These are phyloP conservation scores for Hydrophis major DNA, from an alignment of 2,797 vertebrate species.

Conservation along the genomic window DNA sequence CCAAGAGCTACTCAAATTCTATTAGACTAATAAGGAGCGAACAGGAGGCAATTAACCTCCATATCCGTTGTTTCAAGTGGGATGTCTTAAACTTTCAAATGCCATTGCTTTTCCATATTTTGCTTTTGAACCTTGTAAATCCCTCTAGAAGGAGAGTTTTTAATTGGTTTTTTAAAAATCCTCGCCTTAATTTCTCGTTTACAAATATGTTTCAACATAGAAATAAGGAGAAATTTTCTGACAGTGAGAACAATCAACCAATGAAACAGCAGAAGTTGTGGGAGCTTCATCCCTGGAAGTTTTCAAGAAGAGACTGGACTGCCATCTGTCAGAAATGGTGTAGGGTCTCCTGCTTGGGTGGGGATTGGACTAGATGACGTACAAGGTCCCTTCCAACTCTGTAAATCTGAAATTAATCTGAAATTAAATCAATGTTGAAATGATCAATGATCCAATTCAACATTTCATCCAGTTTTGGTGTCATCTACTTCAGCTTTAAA, in stretches of 20 bases:
- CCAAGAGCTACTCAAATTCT: not conserved
- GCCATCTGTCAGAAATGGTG: no score
- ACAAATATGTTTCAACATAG: not conserved
- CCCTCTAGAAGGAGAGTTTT: not conserved
- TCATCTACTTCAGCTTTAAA: not conserved
- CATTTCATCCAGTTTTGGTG: not conserved
- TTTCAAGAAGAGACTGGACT: no score
- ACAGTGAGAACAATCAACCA: no score
- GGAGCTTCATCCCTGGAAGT: no score
- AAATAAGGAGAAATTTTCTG: no score
- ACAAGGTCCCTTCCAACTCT: no score
- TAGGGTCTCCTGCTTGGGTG: no score
- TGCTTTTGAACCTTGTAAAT: not conserved
- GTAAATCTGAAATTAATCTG: no score
- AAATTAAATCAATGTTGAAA: not conserved
- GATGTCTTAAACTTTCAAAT: not conserved
- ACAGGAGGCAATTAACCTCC: not conserved
- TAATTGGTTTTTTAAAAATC: not conserved
- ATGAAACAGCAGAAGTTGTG: no score
- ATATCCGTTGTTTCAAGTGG: not conserved
- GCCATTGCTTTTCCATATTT: not conserved
- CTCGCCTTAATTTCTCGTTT: not conserved
- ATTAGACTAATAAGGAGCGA: not conserved
- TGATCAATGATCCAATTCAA: not conserved
- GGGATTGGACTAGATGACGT: no score